Conservation (phyloP, 2,113 vertebrate genomes). For the Eulacestoma nigropectus region DNA sequence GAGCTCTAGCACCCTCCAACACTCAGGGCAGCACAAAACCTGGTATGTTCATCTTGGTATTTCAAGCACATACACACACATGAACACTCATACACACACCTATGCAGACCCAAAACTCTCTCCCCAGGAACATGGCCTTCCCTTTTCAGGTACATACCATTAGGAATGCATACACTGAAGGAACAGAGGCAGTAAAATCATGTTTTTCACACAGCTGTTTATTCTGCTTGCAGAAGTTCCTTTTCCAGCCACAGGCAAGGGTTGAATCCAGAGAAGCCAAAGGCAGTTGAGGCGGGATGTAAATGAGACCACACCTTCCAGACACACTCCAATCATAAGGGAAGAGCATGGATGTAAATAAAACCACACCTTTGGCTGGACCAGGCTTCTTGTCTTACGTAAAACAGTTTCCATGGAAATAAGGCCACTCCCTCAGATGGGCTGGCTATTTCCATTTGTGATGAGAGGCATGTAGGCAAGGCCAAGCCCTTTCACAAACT, state of each 20-base stretch:
- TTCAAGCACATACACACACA: neutral
- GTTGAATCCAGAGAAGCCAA: neutral
- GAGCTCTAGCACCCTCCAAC: neutral
- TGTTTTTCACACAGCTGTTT: neutral
- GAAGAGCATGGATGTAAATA: conserved; percentile 4
- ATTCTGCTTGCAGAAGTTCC: conserved; percentile 2
- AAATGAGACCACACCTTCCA: conserved; percentile 42
- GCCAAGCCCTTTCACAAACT: neutral
- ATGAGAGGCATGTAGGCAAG: neutral
- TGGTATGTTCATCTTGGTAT: neutral
- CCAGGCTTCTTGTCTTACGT: neutral
- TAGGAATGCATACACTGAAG: neutral
- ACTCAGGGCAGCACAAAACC: neutral
- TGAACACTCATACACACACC: neutral
- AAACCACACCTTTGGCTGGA: conserved; percentile 11
- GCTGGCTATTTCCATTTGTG: neutral
- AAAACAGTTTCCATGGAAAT: neutral
- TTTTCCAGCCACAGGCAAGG: conserved; percentile 13
- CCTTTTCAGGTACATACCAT: conserved; percentile 8
- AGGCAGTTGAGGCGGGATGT: neutral
- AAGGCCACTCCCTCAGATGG: neutral
- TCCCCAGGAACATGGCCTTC: neutral
- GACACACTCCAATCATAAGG: neutral
- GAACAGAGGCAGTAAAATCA: neutral
- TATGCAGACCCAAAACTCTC: neutral